Base-by-base conservation (phyloP, 2,888 invertebrate genomes). In the Liposcelis brunnea region DNA sequence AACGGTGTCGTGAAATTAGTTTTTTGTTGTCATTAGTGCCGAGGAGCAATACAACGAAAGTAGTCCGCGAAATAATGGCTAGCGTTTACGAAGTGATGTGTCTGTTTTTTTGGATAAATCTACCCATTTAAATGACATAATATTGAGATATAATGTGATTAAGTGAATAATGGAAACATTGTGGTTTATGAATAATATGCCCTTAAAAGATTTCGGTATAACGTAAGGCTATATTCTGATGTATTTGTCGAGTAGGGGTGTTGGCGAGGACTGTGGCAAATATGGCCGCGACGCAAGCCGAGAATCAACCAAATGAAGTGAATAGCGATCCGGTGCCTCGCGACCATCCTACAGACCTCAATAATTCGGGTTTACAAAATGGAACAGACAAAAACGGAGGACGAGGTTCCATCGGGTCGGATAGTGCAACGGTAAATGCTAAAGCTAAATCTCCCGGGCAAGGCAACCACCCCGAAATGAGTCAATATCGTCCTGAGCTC, bases 271-370 rank as follows among this genome's bases (percentile, higher is more conserved):
- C 64, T 62, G 63, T 64, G 63, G 55, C 55, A 58, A 78, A 78
- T 75, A 80, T 80, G 80, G 80, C 80, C 77, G 79, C 80, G 73
- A 80, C 80, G 74, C 79, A 78, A 75, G 77, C 80, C 69, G 80
- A 80, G 74, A 74, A 77, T 70, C 79, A 79, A 68, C 77, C 77
- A 71, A 78, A 77, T 72, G 79, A 80, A 54, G 69, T 70, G 65
- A 75, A 71, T 67, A 69, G 74, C 63, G 71, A 72, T 61, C 74
- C 72, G 67, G 72, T 69, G 69, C 69, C 72, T 66, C 66, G 71
- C 63, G 74, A 75, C 59, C 72, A 71, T 69, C 72, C 70, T 65
- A 69, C 70, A 67, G 74, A 74, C 66, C 71, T 73, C 69, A 74
- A 75, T 68, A 78, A 76, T 72, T 64, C 59, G 56, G 56, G 53